These are phyloP conservation scores for Calidris pygmaea DNA, from an alignment of 2,113 vertebrate species.

Conservation along the genomic window DNA sequence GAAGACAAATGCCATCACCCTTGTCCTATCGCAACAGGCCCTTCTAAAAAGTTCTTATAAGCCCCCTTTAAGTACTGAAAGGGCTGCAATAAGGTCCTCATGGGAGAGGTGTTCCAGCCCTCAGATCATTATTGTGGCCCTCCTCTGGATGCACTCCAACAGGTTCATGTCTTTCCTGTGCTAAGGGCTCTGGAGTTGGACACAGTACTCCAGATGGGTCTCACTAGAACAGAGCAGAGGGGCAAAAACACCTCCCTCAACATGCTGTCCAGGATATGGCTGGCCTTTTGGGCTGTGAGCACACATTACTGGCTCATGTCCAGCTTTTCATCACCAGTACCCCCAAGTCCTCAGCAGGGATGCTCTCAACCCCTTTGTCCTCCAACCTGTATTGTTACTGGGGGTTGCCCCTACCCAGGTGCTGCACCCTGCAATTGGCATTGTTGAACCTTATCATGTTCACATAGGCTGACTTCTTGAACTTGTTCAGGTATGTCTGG, in stretches of 20 bases:
- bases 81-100: neutral
- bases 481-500: neutral
- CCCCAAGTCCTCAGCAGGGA: neutral
- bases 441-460: neutral
- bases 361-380: neutral
- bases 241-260: neutral
- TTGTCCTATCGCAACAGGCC: too few relatives aligned
- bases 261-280: neutral
- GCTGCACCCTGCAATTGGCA: neutral
- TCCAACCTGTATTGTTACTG: neutral
- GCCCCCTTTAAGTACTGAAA: neutral
- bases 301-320: neutral
- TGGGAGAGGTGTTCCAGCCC: neutral
- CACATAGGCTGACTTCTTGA: neutral
- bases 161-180: neutral
- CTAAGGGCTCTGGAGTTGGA: neutral
- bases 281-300: neutral
- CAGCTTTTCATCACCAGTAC: neutral
- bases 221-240: neutral
- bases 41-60: neutral
- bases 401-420: neutral
- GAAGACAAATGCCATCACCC: neutral
- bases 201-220: neutral
- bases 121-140: neutral
- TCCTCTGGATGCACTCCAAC: neutral